Evolutionary conservation across 2,113 vertebrate species (phyloP), one percentile per base, ranked within the genome.

Genomic region (Phyllostomus discolor): DNA sequence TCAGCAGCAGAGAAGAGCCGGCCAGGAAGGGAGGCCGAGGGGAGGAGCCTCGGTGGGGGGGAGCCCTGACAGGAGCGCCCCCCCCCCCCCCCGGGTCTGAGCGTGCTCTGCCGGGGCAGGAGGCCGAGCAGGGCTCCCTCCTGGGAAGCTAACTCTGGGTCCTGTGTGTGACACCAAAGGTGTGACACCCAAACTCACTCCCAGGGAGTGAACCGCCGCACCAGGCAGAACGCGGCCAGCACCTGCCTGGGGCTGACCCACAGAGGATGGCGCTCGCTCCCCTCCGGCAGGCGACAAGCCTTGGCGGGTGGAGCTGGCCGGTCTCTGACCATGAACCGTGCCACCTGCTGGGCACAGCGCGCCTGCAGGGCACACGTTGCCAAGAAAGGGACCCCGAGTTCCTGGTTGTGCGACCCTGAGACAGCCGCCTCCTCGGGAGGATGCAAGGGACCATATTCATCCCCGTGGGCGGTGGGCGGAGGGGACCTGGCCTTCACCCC

Each of bases 91-190:
- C 24, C 24, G 90, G 31, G 16, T 28, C 33, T 12, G 1, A 16
- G 10, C 2, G 1, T 6, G 64, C 64, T 57, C 28, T 31, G 62
- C 62, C 11, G 33, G 31, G 64, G 15, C 64, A 7, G 33, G 33
- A 33, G 33, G 33, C 64, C 8, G 33, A 67, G 66, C 31, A 19
- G 33, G 33, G 66, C 28, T 24, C 26, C 43, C 80, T 14, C n/a
- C 2, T 0, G 26, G 20, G 54, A 43, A 7, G 50, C 19, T 5
- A 17, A 3, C 67, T 73, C 22, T 35, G 31, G 9, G 4, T 3
- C 7, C 7, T 1, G 14, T 0, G 1, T 1, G n/a, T 14, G 8
- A 2, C 46, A 24, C 41, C 1, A n/a, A 41, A 8, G 8, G 1
- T 0, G 9, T 0, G 33, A 48, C 0, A 8, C 1, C 5, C 70